A percentile compares a stretch with the other conserved stretches of the same genome.
Conservation (phyloP, 2,113 vertebrate species). For the Brienomyrus brachyistius region DNA sequence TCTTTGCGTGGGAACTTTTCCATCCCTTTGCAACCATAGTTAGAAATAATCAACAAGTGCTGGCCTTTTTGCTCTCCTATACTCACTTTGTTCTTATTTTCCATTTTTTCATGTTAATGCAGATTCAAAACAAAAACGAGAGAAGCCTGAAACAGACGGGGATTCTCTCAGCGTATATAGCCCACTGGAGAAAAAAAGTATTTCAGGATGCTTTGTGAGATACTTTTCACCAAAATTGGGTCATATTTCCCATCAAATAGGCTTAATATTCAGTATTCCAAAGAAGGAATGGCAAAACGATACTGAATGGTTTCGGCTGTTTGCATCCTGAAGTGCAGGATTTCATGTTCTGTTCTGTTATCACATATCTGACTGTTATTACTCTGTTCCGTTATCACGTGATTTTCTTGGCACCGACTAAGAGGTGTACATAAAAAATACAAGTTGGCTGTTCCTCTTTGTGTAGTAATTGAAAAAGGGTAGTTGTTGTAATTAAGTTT, state of each 20-base stretch:
- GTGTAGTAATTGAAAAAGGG: background rate
- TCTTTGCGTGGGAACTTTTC: background rate
- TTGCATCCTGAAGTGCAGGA: background rate
- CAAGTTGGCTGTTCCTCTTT: background rate
- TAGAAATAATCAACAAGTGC: background rate
- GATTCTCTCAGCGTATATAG: background rate
- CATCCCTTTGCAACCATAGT: background rate
- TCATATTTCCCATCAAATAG: background rate
- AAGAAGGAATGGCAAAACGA: background rate
- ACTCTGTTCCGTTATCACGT: background rate
- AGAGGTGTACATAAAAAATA: background rate
- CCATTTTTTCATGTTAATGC: background rate
- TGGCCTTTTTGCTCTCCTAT: background rate
- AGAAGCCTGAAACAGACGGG: background rate
- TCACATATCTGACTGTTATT: background rate
- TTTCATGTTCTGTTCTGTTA: background rate
- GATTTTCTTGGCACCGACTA: background rate
- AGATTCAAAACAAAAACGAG: background rate
- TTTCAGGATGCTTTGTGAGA: background rate
- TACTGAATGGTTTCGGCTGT: background rate
- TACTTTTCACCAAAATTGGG: background rate
- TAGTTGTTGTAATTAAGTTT: background rate
- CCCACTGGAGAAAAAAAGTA: background rate
- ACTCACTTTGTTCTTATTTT: background rate
- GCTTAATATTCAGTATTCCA: background rate